Conservation (phyloP, 2,888 invertebrate genomes). For the Cryptosula pallasiana region DNA sequence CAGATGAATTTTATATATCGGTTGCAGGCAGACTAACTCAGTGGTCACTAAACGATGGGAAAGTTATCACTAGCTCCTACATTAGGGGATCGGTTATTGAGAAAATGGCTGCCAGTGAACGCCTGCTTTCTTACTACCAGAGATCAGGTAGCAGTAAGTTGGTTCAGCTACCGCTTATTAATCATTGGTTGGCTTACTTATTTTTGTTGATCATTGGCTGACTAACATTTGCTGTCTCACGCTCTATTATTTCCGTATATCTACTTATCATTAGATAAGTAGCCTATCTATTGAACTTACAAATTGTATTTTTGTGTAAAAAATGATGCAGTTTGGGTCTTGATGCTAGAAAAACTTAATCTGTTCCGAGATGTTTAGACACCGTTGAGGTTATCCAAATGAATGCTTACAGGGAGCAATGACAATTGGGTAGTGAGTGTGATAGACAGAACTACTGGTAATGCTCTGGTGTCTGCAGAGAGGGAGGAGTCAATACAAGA, state of each 20-base stretch:
- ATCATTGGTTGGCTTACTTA: no score
- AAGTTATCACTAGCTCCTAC: neutral
- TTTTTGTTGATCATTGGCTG: no score
- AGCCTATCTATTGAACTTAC: no score
- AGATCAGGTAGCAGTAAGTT: constrained; percentile 21
- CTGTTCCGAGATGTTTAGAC: no score
- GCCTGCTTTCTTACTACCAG: neutral
- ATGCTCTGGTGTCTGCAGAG: neutral
- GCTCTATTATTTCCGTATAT: no score
- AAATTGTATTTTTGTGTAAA: no score
- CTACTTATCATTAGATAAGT: no score
- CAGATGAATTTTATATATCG: no score
- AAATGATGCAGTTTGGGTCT: no score
- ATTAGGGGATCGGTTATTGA: neutral
- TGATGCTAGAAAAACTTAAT: no score
- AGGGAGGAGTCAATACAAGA: constrained; percentile 1
- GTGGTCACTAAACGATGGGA: neutral
- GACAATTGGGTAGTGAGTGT: constrained; percentile 9
- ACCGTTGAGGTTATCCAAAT: no score
- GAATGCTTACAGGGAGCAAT: neutral
- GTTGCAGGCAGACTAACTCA: neutral
- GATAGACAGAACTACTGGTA: neutral
- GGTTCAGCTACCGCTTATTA: no score
- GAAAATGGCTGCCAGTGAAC: neutral
- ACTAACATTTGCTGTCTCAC: neutral